Conservation (phyloP, 2,113 vertebrate genomes). For the Microtus oregoni region DNA sequence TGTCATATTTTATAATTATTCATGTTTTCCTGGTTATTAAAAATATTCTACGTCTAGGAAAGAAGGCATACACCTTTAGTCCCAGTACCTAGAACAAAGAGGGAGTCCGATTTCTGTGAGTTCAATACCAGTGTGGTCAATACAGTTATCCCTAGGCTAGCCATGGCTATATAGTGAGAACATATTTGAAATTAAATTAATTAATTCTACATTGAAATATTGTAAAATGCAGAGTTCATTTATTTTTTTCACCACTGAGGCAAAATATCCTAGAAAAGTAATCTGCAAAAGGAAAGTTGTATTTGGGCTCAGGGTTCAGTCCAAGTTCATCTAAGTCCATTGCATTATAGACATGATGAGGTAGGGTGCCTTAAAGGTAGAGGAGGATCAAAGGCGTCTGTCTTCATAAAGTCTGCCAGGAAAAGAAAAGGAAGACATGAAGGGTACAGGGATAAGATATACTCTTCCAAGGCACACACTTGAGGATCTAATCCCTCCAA, state of each 20-base stretch:
- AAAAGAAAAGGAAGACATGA: neutral
- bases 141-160: neutral
- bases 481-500: neutral
- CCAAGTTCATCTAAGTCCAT: neutral
- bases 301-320: neutral
- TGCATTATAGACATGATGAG: neutral
- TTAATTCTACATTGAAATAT: neutral
- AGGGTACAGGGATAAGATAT: neutral
- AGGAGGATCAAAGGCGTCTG: neutral
- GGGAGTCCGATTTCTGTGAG: neutral
- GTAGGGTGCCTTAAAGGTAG: neutral
- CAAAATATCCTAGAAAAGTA: neutral
- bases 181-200: neutral
- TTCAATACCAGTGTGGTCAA: neutral
- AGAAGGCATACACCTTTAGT: neutral
- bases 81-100: neutral
- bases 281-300: neutral
- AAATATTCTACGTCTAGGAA: neutral
- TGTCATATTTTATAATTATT: slow-evolving; percentile 42
- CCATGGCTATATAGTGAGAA: neutral
- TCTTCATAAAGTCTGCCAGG: neutral
- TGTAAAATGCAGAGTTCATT: neutral
- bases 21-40: slow-evolving; percentile 9
- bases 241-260: neutral
- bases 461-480: neutral